phyloP scores from a whole-genome alignment of 2,888 invertebrate genomes.

The Mimachlamys varia region DNA sequence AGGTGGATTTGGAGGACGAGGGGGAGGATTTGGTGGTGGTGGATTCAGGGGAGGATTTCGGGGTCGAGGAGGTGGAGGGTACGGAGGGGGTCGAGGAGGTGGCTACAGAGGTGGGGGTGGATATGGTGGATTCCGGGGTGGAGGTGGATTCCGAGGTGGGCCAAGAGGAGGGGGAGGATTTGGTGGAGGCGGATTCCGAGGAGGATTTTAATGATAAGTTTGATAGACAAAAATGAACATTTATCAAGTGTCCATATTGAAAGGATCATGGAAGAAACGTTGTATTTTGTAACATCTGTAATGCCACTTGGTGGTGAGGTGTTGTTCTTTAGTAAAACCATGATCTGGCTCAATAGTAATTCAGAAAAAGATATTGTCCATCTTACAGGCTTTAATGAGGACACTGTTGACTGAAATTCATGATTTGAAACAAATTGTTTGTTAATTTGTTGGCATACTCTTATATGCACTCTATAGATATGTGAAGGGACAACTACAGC shows the following conservation, averaged over 20 bases:
- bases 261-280: too few species aligned
- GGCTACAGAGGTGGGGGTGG: neutral
- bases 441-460: too few species aligned
- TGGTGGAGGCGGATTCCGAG: slow-evolving; percentile 42
- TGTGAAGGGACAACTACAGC: too few species aligned
- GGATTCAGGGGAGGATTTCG: slow-evolving; percentile 43
- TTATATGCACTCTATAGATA: too few species aligned
- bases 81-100: slow-evolving; percentile 51
- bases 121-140: slow-evolving; percentile 50
- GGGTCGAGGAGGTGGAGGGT: slow-evolving; percentile 11
- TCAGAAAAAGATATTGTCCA: too few species aligned
- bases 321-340: neutral
- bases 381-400: too few species aligned
- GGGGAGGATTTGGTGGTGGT: slow-evolving; percentile 48
- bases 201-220: slow-evolving; percentile 31
- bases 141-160: neutral
- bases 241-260: neutral
- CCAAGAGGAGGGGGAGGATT: slow-evolving; percentile 44
- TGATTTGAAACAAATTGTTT: too few species aligned
- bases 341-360: too few species aligned
- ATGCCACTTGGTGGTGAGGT: neutral
- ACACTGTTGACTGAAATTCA: too few species aligned
- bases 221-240: neutral
- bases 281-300: neutral
- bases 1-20: slow-evolving; percentile 49